Evolutionary conservation across 2,888 invertebrate genomes (phyloP), one percentile per base, ranked within the genome.

Genomic region (Cantharis rufa): DNA sequence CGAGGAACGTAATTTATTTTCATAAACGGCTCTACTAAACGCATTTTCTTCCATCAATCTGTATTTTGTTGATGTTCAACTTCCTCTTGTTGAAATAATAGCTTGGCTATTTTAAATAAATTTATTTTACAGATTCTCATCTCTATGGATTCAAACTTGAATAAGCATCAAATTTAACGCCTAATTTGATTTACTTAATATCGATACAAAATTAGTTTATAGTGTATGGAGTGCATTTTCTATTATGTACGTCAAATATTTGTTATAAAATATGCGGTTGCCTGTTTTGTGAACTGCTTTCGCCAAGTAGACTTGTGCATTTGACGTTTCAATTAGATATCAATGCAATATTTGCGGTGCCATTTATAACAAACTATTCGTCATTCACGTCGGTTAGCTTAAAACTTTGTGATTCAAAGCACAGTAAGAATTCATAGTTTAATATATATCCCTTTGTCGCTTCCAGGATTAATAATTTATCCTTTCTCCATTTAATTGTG

Each of bases 11-110:
- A 78, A 78, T 78, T 78, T 78, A 78, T 78, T 78, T 78, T 78
- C 78, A 78, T 78, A 78, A 74, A 78, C 78, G 74, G 64, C 70
- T 73, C 71, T 70, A 69, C 72, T 74, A 72, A 76, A 78, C 70
- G 74, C 74, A 76, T 78, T 78, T 78, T 74, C 69, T 76, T 76
- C 66, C 78, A 78, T 78, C 78, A 78, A 78, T 78, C 76, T 76
- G 74, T 74, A 76, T 78, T 78, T 76, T 70, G 72, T 69, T 48
- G 71, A 72, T 70, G 77, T 71, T 73, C 73, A 61, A 73, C 68
- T 73, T 72, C 68, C 72, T 77, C 63, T 70, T 70, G 73, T 77
- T 74, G 48, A 74, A 75, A 63, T 72, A 72, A 72, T 74, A 69
- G 69, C 72, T 74, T 71, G 21, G 71, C 71, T 72, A 72, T 63